Evolutionary conservation across 2,888 invertebrate genomes (phyloP), one percentile per base, ranked within the genome.

Genomic region (Sceliomorpha sp.): DNA sequence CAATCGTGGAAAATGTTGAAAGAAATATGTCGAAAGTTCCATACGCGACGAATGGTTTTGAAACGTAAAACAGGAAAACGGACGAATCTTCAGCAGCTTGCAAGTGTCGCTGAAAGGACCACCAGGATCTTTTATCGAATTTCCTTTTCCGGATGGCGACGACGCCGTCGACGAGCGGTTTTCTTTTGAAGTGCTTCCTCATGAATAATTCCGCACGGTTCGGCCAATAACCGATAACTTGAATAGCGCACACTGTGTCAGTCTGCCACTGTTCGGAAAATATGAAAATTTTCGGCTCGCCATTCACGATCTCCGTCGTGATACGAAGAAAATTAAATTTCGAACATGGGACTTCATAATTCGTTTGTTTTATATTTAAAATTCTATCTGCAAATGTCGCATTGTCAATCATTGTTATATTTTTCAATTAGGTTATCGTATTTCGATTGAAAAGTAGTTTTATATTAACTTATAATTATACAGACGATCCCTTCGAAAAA

Each of bases 171-270:
- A 55, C 70, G 60, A 63, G 76, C 75, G 79, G 80, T 76, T 74
- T 67, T 72, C 76, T 72, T 79, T 78, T 68, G 68, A 70, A 72
- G 73, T 76, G 70, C 70, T 45, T 60, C 42, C 76, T 82, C 80
- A 83, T 84, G 82, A 84, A 84, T 84, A 79, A 84, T 84, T 84
- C 84, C 70, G 60, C 53, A 60, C 55, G 60, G 48, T 56, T 53
- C 72, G 69, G 48, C 70, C 79, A 80, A 82, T 82, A 82, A 80
- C 80, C 80, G 80, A 80, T 80, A 80, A 80, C 70, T 77, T 72
- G 63, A 60, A 71, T 70, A 68, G 50, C 53, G 51, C 68, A 53
- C 59, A 14, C 29, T 24, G 26, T 32, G 67, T 51, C 42, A 36
- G 51, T 34, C 50, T 37, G 51, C 32, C 37, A 29, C 34, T 32